Evolutionary conservation across 2,113 vertebrate genomes (phyloP), one percentile per base, ranked within the genome.

Genomic region (Oryctolagus cuniculus): DNA sequence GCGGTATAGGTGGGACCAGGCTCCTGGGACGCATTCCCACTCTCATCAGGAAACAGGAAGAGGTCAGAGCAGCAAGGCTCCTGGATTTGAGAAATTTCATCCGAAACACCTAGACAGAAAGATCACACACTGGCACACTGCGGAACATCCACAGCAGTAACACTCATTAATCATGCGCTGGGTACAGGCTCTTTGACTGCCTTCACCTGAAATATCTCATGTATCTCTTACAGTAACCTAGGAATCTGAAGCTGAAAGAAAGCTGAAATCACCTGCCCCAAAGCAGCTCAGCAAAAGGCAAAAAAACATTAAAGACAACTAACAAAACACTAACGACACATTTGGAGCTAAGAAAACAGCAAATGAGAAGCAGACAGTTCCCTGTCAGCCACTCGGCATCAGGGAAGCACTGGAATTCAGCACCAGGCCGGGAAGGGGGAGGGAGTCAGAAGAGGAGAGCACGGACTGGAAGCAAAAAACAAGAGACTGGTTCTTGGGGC

Each of bases 31-130:
- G 98, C 61, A 74, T 99, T 99, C 72, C 99, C 99, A 93, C 99
- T 99, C 98, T 99, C 99, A 69, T 99, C 99, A 6, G 99, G 99
- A 96, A 99, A 99, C 73, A 99, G 98, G 98, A 99, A 99, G 69
- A 99, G 99, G 97, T 99, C 99, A 16, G 99, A 99, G 93, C 98
- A 99, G 64, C 99, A 98, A 0, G 99, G 98, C 25, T 99, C 99
- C 12, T 98, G 99, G 95, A 98, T 97, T 29, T 98, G 98, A 90
- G 90, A 98, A 44, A 69, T 98, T 72, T 98, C 98, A 96, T 99
- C 98, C n/a, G 98, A 95, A 87, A 98, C 38, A 78, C 99, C 99
- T 99, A 64, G 87, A 4, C 15, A 24, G 87, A 89, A 80, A 96
- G 94, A 87, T 21, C 0, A 6, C 10, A 21, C 10, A 31, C 21